These are phyloP conservation scores for Lasiommata megera DNA, from an alignment of 2,888 invertebrate species.

Conservation along the genomic window DNA sequence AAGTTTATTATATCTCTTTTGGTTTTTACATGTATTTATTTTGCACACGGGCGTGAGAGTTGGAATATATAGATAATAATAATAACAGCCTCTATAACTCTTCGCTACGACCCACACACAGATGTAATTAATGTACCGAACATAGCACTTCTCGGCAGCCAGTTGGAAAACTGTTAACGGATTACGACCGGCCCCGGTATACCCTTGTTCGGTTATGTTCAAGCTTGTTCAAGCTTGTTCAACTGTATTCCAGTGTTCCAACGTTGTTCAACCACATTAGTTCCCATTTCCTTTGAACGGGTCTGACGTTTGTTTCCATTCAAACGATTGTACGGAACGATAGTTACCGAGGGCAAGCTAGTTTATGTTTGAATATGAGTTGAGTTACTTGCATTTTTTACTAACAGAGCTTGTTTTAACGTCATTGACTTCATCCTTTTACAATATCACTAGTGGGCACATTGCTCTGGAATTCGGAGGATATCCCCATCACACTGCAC, in stretches of 20 bases:
- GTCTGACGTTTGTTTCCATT: slow-evolving; percentile 24
- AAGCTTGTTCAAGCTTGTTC: neutral
- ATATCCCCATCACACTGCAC: too few species aligned
- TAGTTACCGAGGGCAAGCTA: neutral
- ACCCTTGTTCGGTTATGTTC: neutral
- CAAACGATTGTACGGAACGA: slow-evolving; percentile 19
- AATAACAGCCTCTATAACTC: neutral
- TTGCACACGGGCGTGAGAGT: too few species aligned
- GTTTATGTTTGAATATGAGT: too few species aligned
- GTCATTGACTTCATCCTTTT: too few species aligned
- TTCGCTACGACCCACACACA: neutral
- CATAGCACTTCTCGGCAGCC: slow-evolving; percentile 3
- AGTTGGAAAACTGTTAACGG: slow-evolving; percentile 10
- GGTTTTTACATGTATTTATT: too few species aligned
- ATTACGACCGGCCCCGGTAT: slow-evolving; percentile 2
- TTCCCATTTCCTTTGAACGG: slow-evolving; percentile 25
- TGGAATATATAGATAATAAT: too few species aligned
- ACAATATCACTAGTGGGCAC: too few species aligned
- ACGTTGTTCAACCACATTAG: slow-evolving; percentile 23
- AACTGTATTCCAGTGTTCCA: neutral
- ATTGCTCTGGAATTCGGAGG: too few species aligned
- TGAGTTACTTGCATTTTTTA: too few species aligned
- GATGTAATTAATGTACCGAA: slow-evolving; percentile 12
- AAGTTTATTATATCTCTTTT: too few species aligned
- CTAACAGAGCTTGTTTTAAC: too few species aligned